These are phyloP conservation scores for Pseudococcus jackbeardsleyi DNA, from an alignment of 2,888 invertebrate species.

Conservation along the genomic window DNA sequence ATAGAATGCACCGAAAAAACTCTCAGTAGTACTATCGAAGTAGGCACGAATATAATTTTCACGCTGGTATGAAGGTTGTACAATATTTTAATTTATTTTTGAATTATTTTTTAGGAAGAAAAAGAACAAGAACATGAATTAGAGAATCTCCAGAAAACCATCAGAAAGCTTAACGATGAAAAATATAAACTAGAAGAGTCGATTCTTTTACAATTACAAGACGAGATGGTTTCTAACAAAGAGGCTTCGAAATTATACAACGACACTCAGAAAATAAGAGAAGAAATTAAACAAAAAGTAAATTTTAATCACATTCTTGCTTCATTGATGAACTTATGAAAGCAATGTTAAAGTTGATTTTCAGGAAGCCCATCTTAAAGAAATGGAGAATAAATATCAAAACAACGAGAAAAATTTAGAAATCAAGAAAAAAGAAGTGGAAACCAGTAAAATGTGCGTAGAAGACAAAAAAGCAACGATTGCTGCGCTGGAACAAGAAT, in stretches of 20 bases:
- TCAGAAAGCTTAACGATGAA: slow-evolving; percentile 33
- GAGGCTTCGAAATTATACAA: slow-evolving; percentile 30
- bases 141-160: neutral
- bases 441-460: neutral
- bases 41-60: neutral
- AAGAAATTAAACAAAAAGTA: slow-evolving; percentile 46
- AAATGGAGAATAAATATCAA: slow-evolving; percentile 46
- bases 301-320: neutral
- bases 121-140: neutral
- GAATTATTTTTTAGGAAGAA: neutral
- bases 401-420: neutral
- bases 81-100: neutral
- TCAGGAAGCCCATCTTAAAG: slow-evolving; percentile 49
- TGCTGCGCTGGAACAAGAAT: slow-evolving; percentile 22
- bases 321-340: neutral
- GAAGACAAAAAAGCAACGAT: slow-evolving; percentile 21
- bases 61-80: neutral
- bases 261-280: slow-evolving; percentile 42
- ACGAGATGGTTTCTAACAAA: slow-evolving; percentile 50
- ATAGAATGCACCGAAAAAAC: slow-evolving; percentile 57
- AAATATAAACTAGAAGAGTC: slow-evolving; percentile 56
- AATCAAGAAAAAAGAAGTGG: slow-evolving; percentile 8
- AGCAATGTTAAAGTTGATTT: neutral
- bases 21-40: neutral
- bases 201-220: slow-evolving; percentile 45